Base-by-base conservation (phyloP, 2,113 vertebrate species). In the Dicentrarchus labrax region DNA sequence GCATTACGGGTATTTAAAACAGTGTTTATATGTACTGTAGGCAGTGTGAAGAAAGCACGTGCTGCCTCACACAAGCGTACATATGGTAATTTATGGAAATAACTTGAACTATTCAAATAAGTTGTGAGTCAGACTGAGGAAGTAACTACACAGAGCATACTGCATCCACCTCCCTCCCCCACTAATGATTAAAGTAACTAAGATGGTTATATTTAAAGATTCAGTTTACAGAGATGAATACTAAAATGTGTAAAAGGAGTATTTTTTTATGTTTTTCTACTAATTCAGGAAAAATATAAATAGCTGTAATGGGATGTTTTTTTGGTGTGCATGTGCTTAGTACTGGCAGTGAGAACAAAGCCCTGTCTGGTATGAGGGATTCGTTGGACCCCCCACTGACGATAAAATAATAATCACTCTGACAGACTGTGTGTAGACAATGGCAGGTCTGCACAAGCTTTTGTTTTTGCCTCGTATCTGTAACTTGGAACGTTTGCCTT, bases 351-450 rank as follows among this genome's bases (percentile, higher is more conserved):
- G 62, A 61, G 84, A 92, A 94, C 91, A 92, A 94, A 94, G 91
- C 80, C 77, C 61, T 77, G 82, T 92, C 84, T 91, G 90, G 78
- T 73, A 68, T 61, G 72, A 81, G 77, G 83, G 83, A 82, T 86
- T 80, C 74, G 85, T 91, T 90, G 82, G 91, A 94, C 92, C 92
- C 89, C 92, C 92, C 67, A 76, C 85, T 85, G 92, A 60, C 65
- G 54, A 60, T 85, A 81, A 89, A 89, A 89, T 87, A 85, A 89
- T 78, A 85, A 92, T 86, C 86, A 71, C 76, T 65, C 54, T 51
- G 67, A 24, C 72, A 88, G 91, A 60, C 83, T 65, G 57, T 41
- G 21, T 6, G 8, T 2, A 82, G 83, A 92, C 92, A 89, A 93
- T 90, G 36, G 86, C 57, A 60, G 53, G 69, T 61, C 82, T 53